phyloP scores from a whole-genome alignment of 1,140 invertebrate genomes.

The Elysia chlorotica region DNA sequence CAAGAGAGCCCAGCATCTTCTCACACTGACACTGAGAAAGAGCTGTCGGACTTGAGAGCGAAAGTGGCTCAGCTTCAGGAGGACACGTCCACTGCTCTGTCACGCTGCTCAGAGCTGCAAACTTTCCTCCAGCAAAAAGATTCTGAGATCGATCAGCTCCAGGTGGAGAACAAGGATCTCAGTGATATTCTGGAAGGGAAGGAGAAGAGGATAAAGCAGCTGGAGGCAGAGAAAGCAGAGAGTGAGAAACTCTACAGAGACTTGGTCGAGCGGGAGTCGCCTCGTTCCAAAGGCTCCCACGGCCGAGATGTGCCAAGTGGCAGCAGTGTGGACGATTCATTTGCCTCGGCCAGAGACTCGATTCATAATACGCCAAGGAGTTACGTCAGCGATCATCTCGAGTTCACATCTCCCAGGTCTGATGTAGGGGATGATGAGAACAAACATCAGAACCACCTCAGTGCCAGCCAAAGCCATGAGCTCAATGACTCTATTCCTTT shows the following conservation, averaged over 20 bases:
- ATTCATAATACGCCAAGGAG: neutral
- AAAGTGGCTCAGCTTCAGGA: neutral
- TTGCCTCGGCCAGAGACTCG: neutral
- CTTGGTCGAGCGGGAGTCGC: slow-evolving; percentile 16
- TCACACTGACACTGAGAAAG: too few relatives aligned
- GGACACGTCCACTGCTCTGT: neutral
- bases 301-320: neutral
- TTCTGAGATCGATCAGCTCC: neutral
- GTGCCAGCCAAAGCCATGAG: too few relatives aligned
- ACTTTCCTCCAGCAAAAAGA: neutral
- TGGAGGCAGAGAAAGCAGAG: slow-evolving; percentile 21
- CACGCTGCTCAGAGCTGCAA: neutral
- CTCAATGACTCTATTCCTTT: neutral
- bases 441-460: too few relatives aligned
- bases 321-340: slow-evolving; percentile 1
- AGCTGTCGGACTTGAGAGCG: neutral
- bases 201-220: too few relatives aligned
- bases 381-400: neutral
- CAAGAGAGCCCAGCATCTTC: too few relatives aligned
- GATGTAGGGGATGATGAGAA: neutral
- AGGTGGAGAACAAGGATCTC: slow-evolving; percentile 19
- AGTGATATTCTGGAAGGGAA: too few relatives aligned
- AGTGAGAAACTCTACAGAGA: slow-evolving; percentile 27
- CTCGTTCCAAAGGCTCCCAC: neutral
- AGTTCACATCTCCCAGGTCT: neutral